Evolutionary conservation across 2,113 vertebrate species (phyloP).

Genomic region (Lynx canadensis): DNA sequence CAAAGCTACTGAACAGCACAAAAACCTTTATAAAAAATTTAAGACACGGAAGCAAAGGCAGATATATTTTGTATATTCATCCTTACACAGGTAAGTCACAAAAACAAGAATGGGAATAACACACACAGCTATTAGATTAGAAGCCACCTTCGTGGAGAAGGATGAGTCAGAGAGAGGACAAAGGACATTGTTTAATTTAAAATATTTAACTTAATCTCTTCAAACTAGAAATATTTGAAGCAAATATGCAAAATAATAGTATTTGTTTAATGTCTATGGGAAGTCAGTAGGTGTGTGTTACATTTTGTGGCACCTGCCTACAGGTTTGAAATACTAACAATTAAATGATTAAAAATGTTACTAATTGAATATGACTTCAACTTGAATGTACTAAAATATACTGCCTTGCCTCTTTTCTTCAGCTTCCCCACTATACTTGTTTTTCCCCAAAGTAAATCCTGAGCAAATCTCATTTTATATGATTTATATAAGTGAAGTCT

Average conservation of each 20-base stretch:
- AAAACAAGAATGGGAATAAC: not conserved
- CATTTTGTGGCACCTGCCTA: not conserved
- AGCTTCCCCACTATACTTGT: not conserved
- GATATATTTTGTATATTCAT: accelerated
- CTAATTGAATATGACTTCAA: not conserved
- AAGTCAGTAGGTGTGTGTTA: not conserved
- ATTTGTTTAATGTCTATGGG: not conserved
- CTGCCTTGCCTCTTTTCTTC: not conserved
- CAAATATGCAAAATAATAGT: not conserved
- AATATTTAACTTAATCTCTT: not conserved
- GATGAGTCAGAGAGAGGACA: not conserved
- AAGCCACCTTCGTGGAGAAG: not conserved
- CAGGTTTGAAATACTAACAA: not conserved
- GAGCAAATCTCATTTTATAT: not conserved
- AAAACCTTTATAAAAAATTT: not conserved
- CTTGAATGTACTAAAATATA: not conserved
- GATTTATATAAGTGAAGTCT: not conserved
- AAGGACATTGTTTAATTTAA: not conserved
- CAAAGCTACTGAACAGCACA: not conserved
- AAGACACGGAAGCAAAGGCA: not conserved
- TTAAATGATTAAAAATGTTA: not conserved
- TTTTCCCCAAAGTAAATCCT: not conserved
- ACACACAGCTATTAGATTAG: not conserved
- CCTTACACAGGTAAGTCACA: not conserved
- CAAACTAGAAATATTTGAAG: not conserved